Evolutionary conservation across 2,113 vertebrate species (phyloP), one percentile per base, ranked within the genome.

Genomic region (Tachuris rubrigastra): DNA sequence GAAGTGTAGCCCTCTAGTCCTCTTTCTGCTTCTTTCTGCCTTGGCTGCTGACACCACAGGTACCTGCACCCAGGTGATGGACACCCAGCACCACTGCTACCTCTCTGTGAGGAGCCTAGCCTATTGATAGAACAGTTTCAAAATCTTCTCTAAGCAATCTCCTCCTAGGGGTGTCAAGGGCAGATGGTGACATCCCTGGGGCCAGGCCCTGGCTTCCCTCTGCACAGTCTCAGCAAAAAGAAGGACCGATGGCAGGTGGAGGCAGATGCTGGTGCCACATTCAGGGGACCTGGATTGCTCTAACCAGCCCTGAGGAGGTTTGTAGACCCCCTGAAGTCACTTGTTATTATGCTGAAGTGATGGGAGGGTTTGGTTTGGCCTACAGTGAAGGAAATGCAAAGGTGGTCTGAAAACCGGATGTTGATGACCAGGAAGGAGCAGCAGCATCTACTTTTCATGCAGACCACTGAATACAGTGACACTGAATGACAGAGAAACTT

Each of bases 321-420:
- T 71, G 20, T 22, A 7, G 37, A 58, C 25, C 28, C 28, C 31
- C 52, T 49, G 31, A 81, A 25, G 30, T 82, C 30, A 8, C 33
- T 55, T 31, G 44, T 3, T 46, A 14, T 82, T 69, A 15, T n/a
- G 55, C 25, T 80, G 39, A n/a, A 42, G 16, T 78, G 37, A 12
- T 0, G 1, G 14, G 20, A 76, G 4, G 13, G 7, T 74, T n/a
- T 77, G 28, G 19, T 41, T 55, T 78, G 35, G 21, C 5, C 18
- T 66, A 22, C 7, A 33, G 27, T 0, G 2, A 85, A 42, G n/a
- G 50, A 93, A 91, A 46, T 27, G 14, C 6, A 69, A 41, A 58
- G 0, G 1, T 24, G 16, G 14, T 50, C 37, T 65, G 39, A 53
- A 92, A 76, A 27, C 21, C 0, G 0, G 2, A 3, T 18, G n/a